Conservation (phyloP, 1,140 invertebrate species). For the Gryllus bimaculatus region DNA sequence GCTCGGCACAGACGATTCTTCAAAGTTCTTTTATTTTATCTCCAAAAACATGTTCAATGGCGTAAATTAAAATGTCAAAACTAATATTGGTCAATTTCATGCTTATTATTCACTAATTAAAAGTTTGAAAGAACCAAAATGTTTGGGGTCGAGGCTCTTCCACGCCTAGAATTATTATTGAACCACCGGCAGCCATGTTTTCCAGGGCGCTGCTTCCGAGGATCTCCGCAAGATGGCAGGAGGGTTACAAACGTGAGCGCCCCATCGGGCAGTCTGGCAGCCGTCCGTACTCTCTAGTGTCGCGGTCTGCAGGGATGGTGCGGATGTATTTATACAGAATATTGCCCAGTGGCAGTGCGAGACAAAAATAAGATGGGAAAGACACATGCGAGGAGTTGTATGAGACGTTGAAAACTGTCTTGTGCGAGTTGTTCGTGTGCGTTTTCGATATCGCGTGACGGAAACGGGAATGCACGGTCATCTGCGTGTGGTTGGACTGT, state of each 20-base stretch:
- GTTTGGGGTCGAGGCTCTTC: not conserved
- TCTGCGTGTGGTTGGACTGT: not conserved
- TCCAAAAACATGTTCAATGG: too few species aligned
- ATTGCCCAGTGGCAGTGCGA: not conserved
- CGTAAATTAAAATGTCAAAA: too few species aligned
- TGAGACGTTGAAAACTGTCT: not conserved
- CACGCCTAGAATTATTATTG: conserved; percentile 13
- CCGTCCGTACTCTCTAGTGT: not conserved
- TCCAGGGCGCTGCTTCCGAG: conserved; percentile 7
- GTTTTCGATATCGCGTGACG: not conserved
- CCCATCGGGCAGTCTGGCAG: not conserved
- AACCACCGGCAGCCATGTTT: conserved; percentile 17
- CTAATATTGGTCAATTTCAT: too few species aligned
- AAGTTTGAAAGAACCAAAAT: not conserved
- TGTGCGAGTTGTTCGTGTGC: not conserved
- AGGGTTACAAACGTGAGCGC: not conserved
- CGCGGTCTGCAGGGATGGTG: not conserved
- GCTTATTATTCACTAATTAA: not conserved
- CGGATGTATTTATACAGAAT: not conserved
- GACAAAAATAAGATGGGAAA: not conserved
- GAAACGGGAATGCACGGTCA: not conserved
- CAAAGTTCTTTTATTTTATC: too few species aligned
- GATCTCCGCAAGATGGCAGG: conserved; percentile 16
- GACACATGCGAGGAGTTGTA: not conserved
- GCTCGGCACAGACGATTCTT: too few species aligned